Evolutionary conservation across 2,888 invertebrate species (phyloP), one percentile per base, ranked within the genome.

Genomic region (Hanleya hanleyi): DNA sequence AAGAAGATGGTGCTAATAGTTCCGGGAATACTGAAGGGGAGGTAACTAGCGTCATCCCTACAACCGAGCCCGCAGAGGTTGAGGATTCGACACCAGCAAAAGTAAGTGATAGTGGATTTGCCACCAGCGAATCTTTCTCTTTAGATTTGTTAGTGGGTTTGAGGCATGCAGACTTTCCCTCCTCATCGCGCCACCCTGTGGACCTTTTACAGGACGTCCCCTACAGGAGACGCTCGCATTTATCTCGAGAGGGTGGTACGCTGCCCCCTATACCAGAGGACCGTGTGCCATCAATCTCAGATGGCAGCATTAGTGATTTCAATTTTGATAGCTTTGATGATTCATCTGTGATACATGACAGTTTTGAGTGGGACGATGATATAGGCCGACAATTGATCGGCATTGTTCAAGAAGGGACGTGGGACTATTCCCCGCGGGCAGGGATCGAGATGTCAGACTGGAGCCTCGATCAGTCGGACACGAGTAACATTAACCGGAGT

Each of bases 281-380:
- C 38, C 1, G 38, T 22, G 64, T 37, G 35, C 37, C 38, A 18
- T 64, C 64, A 6, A 26, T 57, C 29, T 57, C 35, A 36, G 36
- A 64, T 29, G 64, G 64, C 26, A 64, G 83, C 47, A 77, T 78
- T 9, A 38, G 72, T 64, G 81, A 78, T 65, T 71, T 79, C 5
- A 75, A 74, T 36, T 76, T 76, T 76, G 75, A 70, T 18, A 75
- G 77, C 50, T 78, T 82, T 73, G 87, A 85, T 18, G 86, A 86
- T 35, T 70, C 76, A 35, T 81, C 81, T 69, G 68, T 66, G 51
- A 50, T 64, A 37, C 78, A 77, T 36, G 83, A 84, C 72, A 82
- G 76, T 73, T 86, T 81, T 80, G 84, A 87, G 71, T 87, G 87
- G 87, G 87, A 87, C 77, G 87, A 87, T 73, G 83, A 84, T 67